Conservation (phyloP, 2,113 vertebrate genomes). For the Hippoglossus stenolepis region DNA sequence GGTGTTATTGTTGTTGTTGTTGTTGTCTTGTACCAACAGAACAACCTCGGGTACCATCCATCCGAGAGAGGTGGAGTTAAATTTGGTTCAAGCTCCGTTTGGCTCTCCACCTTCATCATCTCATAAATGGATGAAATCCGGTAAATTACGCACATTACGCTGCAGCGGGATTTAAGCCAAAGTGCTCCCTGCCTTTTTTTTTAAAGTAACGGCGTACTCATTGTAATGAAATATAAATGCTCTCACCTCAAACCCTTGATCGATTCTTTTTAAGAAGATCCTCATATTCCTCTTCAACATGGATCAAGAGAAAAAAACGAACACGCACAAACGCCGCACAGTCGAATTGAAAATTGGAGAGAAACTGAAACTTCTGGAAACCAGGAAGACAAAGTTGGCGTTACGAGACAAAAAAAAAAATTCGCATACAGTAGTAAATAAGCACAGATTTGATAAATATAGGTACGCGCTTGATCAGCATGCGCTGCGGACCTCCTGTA, state of each 20-base stretch:
- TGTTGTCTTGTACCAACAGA: not conserved
- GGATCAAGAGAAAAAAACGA: not conserved
- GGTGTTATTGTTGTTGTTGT: not conserved
- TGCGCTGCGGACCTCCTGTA: not conserved
- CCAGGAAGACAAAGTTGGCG: not conserved
- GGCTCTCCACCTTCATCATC: no score
- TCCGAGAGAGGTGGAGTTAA: no score
- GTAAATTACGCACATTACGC: not conserved
- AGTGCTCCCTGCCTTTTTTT: slow-evolving; percentile 8
- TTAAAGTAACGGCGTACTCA: not conserved
- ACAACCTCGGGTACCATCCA: no score
- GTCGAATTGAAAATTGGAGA: not conserved
- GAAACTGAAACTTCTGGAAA: not conserved
- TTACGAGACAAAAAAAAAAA: not conserved
- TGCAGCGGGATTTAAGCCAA: not conserved
- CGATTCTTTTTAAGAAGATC: not conserved
- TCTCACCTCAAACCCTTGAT: slow-evolving; percentile 58
- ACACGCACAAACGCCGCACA: not conserved
- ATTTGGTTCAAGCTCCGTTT: not conserved
- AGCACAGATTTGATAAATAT: not conserved
- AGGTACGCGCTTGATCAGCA: not conserved
- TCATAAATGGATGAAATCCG: not conserved
- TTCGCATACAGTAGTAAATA: not conserved
- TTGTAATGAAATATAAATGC: slow-evolving; percentile 1
- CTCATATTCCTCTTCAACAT: slow-evolving; percentile 46